Evolutionary conservation across 1,140 invertebrate species (phyloP), one percentile per base, ranked within the genome.

Genomic region (Metopolophium dirhodum): DNA sequence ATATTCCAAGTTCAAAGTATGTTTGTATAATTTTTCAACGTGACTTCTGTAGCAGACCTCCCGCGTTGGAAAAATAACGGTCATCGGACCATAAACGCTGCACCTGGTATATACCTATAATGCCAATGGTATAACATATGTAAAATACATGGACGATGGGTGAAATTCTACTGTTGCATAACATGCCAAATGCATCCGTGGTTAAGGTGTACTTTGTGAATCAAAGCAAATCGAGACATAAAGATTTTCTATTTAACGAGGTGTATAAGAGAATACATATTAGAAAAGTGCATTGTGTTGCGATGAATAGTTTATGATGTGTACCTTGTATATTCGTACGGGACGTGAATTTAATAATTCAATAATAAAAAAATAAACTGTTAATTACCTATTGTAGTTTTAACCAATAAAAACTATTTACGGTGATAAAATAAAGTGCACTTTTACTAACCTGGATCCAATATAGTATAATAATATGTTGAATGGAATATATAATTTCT

Each of bases 201-300:
- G n/a, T 77, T n/a, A n/a, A 68, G 57, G 61, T 68, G 30, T 68
- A 77, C 30, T 77, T 77, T 77, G 30, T 49, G 47, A 88, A 88
- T 88, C 18, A 47, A 49, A 49, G 26, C 37, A 30, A n/a, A 88
- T 88, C n/a, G 45, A 88, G 35, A 8, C 23, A 35, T n/a, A 88
- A 30, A n/a, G 86, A n/a, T 88, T 49, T 49, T 49, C 47, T n/a
- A 51, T 47, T 49, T 20, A 30, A 30, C 86, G 45, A 51, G 30
- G 18, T 35, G 86, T 47, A 88, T 35, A 88, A 18, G 41, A 30
- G 85, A 77, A 77, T 86, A 30, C 30, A 35, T 49, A 20, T n/a
- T n/a, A 88, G 14, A 41, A 88, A 47, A 49, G 86, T 49, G 86
- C 86, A 88, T 88, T 88, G 86, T 88, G 86, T 14, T 88, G 30